These are phyloP conservation scores for Agriopis leucophaearia DNA, from an alignment of 2,888 invertebrate species.

Conservation along the genomic window DNA sequence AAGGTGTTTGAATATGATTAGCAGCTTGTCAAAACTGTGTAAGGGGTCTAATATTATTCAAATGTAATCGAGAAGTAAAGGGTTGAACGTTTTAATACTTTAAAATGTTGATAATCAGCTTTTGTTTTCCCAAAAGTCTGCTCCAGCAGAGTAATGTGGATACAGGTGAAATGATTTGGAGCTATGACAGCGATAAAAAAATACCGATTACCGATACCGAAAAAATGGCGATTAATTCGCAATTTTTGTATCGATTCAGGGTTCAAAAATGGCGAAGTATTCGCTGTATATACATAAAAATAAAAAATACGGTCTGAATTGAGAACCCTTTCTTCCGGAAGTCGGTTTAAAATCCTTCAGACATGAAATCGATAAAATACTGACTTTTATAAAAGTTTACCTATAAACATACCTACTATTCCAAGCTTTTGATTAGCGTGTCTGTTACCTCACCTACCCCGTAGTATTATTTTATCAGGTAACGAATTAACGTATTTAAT, in stretches of 20 bases:
- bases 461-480: background rate
- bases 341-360: too few species aligned
- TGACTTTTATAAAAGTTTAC: background rate
- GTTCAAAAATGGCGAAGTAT: too few species aligned
- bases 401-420: background rate
- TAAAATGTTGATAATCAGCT: constrained; percentile 14
- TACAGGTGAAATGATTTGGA: too few species aligned
- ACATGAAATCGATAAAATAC: too few species aligned
- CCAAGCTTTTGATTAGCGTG: background rate
- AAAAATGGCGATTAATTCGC: too few species aligned
- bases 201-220: too few species aligned
- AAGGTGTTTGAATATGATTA: constrained; percentile 86
- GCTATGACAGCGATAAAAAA: too few species aligned
- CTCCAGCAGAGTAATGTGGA: background rate
- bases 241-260: too few species aligned
- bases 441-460: background rate
- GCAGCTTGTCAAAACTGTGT: constrained; percentile 85
- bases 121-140: constrained; percentile 5
- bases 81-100: constrained; percentile 59
- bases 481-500: constrained; percentile 41
- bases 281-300: too few species aligned
- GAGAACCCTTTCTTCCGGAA: too few species aligned
- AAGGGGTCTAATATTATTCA: constrained; percentile 77
- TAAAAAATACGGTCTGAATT: too few species aligned
- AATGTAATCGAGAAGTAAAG: constrained; percentile 73